These are phyloP conservation scores for Drosophila kurseongensis DNA, from an alignment of 1,140 invertebrate species.

Conservation along the genomic window DNA sequence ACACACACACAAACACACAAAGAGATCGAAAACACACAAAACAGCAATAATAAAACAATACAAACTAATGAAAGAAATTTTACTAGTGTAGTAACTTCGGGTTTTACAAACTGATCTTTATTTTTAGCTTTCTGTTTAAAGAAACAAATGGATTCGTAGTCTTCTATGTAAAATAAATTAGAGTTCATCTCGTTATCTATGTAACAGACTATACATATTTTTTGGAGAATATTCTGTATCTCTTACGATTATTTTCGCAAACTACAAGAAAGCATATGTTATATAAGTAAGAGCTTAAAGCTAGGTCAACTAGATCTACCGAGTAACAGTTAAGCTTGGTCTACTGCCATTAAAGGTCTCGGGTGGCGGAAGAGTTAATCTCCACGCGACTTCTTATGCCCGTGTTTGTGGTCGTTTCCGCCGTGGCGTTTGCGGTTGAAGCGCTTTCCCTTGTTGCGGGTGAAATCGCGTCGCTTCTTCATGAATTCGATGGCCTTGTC, in stretches of 20 bases:
- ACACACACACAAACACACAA: constrained; percentile 42
- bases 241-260: constrained; percentile 35
- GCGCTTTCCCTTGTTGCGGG: constrained; percentile 83
- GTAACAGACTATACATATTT: constrained; percentile 63
- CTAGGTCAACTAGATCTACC: constrained; percentile 49
- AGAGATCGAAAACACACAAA: constrained; percentile 57
- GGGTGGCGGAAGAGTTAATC: constrained; percentile 42
- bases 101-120: constrained; percentile 56
- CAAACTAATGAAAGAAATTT: constrained; percentile 35
- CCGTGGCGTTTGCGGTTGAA: constrained; percentile 83
- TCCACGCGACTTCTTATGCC: constrained; percentile 57
- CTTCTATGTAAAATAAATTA: constrained; percentile 60
- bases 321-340: constrained; percentile 30
- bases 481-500: constrained; percentile 88
- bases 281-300: constrained; percentile 42
- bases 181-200: constrained; percentile 57
- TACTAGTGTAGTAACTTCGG: not conserved
- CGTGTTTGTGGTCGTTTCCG: constrained; percentile 60
- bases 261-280: constrained; percentile 36
- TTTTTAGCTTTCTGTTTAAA: constrained; percentile 38
- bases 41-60: constrained; percentile 57
- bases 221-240: constrained; percentile 14
- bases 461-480: constrained; percentile 85
- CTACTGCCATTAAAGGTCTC: constrained; percentile 29
- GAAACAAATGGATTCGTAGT: constrained; percentile 41